Conservation (phyloP, 2,888 invertebrate genomes). For the Neoascia interrupta region DNA sequence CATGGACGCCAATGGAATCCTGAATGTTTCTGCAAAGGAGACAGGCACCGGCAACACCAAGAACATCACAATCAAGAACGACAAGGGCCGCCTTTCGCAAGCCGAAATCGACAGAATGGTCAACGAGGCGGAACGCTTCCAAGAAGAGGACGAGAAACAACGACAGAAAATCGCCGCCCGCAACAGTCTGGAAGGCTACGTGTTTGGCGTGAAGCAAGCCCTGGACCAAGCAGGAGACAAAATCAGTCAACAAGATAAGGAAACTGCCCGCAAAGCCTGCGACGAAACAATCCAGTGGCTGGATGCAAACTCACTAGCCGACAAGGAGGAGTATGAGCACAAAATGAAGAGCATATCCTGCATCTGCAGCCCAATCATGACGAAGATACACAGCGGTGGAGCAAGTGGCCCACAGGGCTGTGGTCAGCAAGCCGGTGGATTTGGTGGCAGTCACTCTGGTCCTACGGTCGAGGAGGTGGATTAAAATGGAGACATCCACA, state of each 20-base stretch:
- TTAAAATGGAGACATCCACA: neutral
- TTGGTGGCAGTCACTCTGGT: conserved; percentile 79
- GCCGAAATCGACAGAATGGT: conserved; percentile 89
- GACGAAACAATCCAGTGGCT: conserved; percentile 85
- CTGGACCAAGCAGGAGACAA: conserved; percentile 83
- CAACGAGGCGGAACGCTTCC: conserved; percentile 85
- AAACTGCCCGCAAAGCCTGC: conserved; percentile 83
- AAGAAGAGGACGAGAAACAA: conserved; percentile 85
- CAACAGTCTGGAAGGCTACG: conserved; percentile 86
- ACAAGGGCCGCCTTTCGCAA: conserved; percentile 87
- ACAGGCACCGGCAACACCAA: conserved; percentile 84
- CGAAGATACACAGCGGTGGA: conserved; percentile 67
- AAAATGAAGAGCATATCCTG: conserved; percentile 72
- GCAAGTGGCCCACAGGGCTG: conserved; percentile 48
- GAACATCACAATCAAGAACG: conserved; percentile 89
- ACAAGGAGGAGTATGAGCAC: conserved; percentile 86
- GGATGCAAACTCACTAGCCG: conserved; percentile 87
- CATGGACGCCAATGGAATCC: conserved; percentile 94
- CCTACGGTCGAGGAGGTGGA: neutral
- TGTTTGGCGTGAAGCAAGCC: conserved; percentile 85
- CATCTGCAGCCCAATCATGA: conserved; percentile 75
- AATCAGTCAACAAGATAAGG: conserved; percentile 84
- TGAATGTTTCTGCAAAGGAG: conserved; percentile 89
- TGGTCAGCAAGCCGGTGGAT: conserved; percentile 83
- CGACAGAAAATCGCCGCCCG: conserved; percentile 83